Base-by-base conservation (phyloP, 2,113 vertebrate species). In the Psettodes erumei region DNA sequence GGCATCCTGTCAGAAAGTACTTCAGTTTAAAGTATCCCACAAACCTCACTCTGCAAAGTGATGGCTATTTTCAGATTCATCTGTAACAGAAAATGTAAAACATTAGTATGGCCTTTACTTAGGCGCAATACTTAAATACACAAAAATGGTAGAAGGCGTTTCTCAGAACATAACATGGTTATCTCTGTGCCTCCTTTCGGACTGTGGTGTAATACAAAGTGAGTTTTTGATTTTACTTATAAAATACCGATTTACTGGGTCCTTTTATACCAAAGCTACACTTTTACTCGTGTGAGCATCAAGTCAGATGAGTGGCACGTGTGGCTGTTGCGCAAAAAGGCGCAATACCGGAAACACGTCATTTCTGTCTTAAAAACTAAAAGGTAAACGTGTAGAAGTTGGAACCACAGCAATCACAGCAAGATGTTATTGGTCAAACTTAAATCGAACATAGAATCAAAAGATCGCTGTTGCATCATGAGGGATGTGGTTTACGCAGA, bases 241-340 rank as follows among this genome's bases (percentile, higher is more conserved):
- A n/a, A n/a, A n/a, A n/a, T n/a, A n/a, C n/a, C n/a, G n/a, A n/a
- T n/a, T n/a, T n/a, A n/a, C n/a, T n/a, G n/a, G n/a, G n/a, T n/a
- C n/a, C n/a, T n/a, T n/a, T n/a, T n/a, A n/a, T n/a, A n/a, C n/a
- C n/a, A n/a, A n/a, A n/a, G n/a, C n/a, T n/a, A n/a, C n/a, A n/a
- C n/a, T n/a, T n/a, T n/a, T n/a, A n/a, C 15, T 25, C 6, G 3
- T 37, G 55, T 7, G 1, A 56, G 19, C 30, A 21, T 3, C n/a
- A 1, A 19, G 59, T 75, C 71, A 42, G 62, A 62, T 79, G 71
- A 79, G 43, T 42, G 53, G 56, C 75, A 72, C 53, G 51, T 68
- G n/a, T 25, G 23, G 8, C 3, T 77, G 60, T 77, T 77, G 61
- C 16, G 58, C 61, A 79, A 18, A 16, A 42, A 45, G 37, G 4